Evolutionary conservation across 2,797 vertebrate species (phyloP).

Genomic region (Cercopithecus mitis): DNA sequence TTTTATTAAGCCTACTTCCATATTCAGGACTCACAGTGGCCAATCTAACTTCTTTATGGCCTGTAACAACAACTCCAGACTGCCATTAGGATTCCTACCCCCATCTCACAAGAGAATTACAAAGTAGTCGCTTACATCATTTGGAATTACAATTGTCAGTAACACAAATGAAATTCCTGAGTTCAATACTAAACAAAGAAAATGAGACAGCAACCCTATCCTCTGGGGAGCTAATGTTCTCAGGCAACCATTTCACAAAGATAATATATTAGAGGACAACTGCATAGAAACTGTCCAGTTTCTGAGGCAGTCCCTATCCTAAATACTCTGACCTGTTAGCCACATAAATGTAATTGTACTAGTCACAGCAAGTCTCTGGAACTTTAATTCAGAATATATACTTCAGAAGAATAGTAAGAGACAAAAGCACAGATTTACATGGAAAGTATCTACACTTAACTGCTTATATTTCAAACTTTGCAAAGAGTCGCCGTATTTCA

Average conservation of each 20-base stretch:
- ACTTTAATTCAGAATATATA: conserved; percentile 8
- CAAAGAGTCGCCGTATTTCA: conserved; percentile 23
- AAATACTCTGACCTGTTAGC: background rate
- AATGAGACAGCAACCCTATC: background rate
- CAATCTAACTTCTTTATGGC: background rate
- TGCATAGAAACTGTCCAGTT: background rate
- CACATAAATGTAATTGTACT: background rate
- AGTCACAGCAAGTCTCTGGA: background rate
- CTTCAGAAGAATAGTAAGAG: background rate
- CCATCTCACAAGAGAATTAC: background rate
- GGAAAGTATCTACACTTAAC: background rate
- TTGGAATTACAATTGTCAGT: background rate
- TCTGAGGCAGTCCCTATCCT: background rate
- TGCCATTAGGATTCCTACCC: background rate
- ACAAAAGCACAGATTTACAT: conserved; percentile 3
- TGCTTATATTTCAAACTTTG: background rate
- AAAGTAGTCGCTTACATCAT: background rate
- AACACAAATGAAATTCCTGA: conserved; percentile 19
- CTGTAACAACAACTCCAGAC: background rate
- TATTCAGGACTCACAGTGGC: background rate
- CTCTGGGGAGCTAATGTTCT: background rate
- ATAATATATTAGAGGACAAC: background rate
- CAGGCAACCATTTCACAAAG: background rate
- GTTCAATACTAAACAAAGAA: background rate
- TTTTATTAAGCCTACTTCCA: background rate